A percentile compares a stretch with the other conserved stretches of the same genome.
Evolutionary conservation across 2,888 invertebrate species (phyloP).

Genomic region (Orchesella flavescens): DNA sequence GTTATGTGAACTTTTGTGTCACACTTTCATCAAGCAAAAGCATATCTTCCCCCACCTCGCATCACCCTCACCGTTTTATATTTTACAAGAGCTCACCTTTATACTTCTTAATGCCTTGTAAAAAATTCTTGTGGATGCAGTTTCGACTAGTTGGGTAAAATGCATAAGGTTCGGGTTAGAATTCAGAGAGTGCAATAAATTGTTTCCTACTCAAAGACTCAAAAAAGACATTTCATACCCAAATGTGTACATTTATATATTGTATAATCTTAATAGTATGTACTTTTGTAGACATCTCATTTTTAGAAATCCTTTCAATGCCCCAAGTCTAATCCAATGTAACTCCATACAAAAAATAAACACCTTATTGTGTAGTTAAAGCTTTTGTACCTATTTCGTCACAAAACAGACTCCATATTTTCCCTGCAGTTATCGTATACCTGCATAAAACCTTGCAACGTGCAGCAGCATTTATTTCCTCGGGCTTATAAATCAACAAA

Average conservation of each 20-base stretch:
- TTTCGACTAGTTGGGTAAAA: neutral
- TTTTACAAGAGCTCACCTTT: too few relatives aligned
- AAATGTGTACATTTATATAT: neutral
- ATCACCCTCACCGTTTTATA: too few relatives aligned
- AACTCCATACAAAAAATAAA: slow-evolving; percentile 16
- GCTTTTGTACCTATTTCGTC: slow-evolving; percentile 23
- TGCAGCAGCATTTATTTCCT: neutral
- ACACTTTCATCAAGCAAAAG: too few relatives aligned
- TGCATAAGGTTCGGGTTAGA: neutral
- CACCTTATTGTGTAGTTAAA: slow-evolving; percentile 20
- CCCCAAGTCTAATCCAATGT: slow-evolving; percentile 27
- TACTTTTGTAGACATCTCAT: too few relatives aligned
- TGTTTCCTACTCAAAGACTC: too few relatives aligned
- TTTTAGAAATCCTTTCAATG: slow-evolving; percentile 3
- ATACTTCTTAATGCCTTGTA: too few relatives aligned
- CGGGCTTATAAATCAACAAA: slow-evolving; percentile 21
- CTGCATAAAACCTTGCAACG: slow-evolving; percentile 17
- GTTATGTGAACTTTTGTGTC: too few relatives aligned
- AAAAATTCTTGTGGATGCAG: neutral
- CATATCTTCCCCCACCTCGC: too few relatives aligned
- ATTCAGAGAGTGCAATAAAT: slow-evolving; percentile 17
- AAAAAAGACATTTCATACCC: slow-evolving; percentile 5
- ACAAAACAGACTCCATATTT: neutral
- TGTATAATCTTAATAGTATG: too few relatives aligned
- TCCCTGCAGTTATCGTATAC: neutral